Conservation (phyloP, 2,113 vertebrate genomes). For the Bambusicola thoracicus region DNA sequence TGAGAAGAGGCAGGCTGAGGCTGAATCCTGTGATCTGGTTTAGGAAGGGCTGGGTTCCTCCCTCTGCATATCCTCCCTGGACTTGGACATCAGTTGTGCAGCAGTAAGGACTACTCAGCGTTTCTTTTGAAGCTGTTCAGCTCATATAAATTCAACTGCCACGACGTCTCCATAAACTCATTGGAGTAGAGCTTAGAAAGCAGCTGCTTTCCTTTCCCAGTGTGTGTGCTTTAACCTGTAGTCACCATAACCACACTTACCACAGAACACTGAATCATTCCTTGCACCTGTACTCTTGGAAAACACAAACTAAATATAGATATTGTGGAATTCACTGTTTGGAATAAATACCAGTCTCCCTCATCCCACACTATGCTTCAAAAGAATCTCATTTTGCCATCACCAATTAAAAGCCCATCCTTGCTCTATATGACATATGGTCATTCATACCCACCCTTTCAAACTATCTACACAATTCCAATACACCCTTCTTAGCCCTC, state of each 20-base stretch:
- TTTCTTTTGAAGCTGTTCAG: neutral
- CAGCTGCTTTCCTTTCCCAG: neutral
- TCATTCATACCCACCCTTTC: neutral
- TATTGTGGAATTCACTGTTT: neutral
- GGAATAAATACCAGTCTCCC: neutral
- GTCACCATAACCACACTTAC: neutral
- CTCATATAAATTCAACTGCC: neutral
- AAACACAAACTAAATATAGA: neutral
- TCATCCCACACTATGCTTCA: neutral
- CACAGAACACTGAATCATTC: neutral
- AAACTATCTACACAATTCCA: neutral
- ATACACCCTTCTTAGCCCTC: neutral
- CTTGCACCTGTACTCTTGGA: neutral
- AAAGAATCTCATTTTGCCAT: neutral
- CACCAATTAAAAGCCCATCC: neutral
- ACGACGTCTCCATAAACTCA: neutral
- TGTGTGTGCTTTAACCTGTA: neutral
- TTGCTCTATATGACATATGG: neutral
- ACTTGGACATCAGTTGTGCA: neutral
- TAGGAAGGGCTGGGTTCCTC: neutral
- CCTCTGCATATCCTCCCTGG: neutral
- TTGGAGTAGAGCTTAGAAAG: neutral
- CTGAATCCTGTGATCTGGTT: neutral
- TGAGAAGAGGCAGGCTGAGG: neutral
- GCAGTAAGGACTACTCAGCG: fast-evolving